A percentile compares a stretch with the other conserved stretches of the same genome.
phyloP scores from a whole-genome alignment of 2,113 vertebrate species.

The Amia ocellicauda region DNA sequence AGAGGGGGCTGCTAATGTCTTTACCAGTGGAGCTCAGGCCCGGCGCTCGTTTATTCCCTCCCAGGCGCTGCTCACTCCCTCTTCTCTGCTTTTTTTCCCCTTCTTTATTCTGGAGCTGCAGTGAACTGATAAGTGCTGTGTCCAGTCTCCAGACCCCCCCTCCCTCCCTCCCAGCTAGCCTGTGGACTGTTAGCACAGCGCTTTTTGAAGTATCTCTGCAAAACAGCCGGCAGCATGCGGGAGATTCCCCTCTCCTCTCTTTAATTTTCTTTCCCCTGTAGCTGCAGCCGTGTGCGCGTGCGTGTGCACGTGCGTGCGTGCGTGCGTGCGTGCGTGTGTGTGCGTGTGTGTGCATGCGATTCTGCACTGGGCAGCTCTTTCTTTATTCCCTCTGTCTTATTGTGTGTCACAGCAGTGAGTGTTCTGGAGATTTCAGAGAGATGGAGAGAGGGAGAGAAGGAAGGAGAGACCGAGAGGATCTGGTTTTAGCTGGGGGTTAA shows the following conservation, averaged over 20 bases:
- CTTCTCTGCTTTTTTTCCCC: conserved; percentile 11
- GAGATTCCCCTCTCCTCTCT: conserved; percentile 41
- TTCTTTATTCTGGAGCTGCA: conserved; percentile 23
- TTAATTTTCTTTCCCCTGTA: conserved; percentile 45
- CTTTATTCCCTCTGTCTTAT: too few species aligned
- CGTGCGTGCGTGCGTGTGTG: background rate
- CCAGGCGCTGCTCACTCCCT: conserved; percentile 30
- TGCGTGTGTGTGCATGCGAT: background rate
- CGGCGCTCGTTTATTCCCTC: conserved; percentile 49
- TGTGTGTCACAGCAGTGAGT: background rate
- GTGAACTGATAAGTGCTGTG: conserved; percentile 63
- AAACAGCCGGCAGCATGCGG: conserved; percentile 65
- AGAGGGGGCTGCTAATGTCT: conserved; percentile 41
- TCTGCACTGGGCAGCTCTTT: too few species aligned
- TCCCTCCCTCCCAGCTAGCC: conserved; percentile 39
- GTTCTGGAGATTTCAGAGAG: background rate
- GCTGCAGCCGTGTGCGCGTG: conserved; percentile 35
- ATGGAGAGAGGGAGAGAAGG: background rate
- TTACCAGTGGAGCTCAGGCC: conserved; percentile 46
- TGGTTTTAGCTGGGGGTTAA: background rate
- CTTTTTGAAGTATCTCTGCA: conserved; percentile 40
- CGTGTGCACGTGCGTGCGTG: conserved; percentile 26
- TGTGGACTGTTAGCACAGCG: conserved; percentile 50
- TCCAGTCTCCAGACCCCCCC: conserved; percentile 46
- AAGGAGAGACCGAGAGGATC: too few species aligned